Conservation (phyloP, 1,140 invertebrate species). For the Drosophila mojavensis region DNA sequence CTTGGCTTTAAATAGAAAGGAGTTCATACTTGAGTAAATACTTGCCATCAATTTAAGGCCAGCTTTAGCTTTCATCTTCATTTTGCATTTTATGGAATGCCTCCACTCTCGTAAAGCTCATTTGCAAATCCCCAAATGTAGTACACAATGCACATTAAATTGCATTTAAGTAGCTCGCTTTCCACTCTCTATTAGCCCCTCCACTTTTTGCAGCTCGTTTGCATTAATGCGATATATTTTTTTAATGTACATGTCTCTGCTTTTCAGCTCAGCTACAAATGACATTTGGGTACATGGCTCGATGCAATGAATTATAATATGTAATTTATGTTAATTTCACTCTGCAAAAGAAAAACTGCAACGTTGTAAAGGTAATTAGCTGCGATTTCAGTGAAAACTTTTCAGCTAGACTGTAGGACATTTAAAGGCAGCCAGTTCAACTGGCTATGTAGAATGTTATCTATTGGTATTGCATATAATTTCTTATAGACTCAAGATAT, state of each 20-base stretch:
- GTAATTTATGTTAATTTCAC: conserved; percentile 49
- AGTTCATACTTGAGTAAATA: no score
- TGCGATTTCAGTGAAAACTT: conserved; percentile 20
- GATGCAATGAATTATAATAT: conserved; percentile 45
- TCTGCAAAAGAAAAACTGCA: conserved; percentile 21
- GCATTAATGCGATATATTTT: conserved; percentile 15
- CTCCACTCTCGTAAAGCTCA: no score
- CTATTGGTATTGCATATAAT: no score
- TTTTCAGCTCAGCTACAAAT: conserved; percentile 33
- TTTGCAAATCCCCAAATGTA: no score
- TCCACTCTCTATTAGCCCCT: neutral
- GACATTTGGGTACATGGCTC: conserved; percentile 29
- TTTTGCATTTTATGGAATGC: no score
- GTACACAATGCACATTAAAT: conserved; percentile 15
- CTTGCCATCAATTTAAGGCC: no score
- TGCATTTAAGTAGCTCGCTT: conserved; percentile 4
- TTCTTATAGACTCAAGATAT: no score
- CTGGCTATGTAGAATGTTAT: neutral
- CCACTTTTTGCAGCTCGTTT: conserved; percentile 1
- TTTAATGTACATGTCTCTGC: conserved; percentile 6
- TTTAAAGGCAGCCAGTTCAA: neutral
- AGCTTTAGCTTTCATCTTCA: no score
- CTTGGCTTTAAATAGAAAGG: neutral
- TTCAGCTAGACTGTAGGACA: neutral
- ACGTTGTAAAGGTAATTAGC: conserved; percentile 42